Base-by-base conservation (phyloP, 2,797 vertebrate genomes). In the Catharus ustulatus region DNA sequence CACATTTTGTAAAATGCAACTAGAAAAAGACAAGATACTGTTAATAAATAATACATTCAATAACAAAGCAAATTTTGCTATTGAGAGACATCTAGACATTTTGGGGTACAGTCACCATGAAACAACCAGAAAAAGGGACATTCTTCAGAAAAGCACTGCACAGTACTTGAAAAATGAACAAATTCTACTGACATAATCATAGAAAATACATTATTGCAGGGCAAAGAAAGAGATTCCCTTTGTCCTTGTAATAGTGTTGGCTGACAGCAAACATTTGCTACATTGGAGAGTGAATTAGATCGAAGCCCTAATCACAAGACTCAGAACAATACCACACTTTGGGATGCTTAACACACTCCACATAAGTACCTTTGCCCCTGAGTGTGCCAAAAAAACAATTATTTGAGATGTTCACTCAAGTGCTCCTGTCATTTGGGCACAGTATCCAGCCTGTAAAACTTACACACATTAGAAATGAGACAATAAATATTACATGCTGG, bases 141-240 rank as follows among this genome's bases (percentile, higher is more conserved):
- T 87, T 95, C 78, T 93, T 87, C 64, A 94, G 89, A 84, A 52
- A 26, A 94, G 72, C 86, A 81, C 87, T 76, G 69, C 74, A 85
- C 75, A 64, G 75, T 90, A 95, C 84, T 84, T 71, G 42, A 78
- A 81, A 89, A 92, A 91, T 77, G 11, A 89, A 93, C 68, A 79
- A 57, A 59, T 80, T 80, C 54, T 90, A 89, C 45, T 40, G 81
- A 94, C 58, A 42, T 66, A 76, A 38, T 73, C 38, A 90, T 64
- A 94, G 80, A 95, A 96, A 96, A 94, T 62, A 93, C 71, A 49
- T 96, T 95, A 94, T 95, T 96, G 95, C 89, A 46, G 3, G 83
- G 86, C 90, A 95, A 97, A 95, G 66, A 88, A 95, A 90, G 34
- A 87, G 29, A 85, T 90, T 86, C 61, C 72, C 43, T 90, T 81